A percentile compares a stretch with the other conserved stretches of the same genome.
phyloP scores from a whole-genome alignment of 2,797 vertebrate genomes.

The Epinephelus coioides region DNA sequence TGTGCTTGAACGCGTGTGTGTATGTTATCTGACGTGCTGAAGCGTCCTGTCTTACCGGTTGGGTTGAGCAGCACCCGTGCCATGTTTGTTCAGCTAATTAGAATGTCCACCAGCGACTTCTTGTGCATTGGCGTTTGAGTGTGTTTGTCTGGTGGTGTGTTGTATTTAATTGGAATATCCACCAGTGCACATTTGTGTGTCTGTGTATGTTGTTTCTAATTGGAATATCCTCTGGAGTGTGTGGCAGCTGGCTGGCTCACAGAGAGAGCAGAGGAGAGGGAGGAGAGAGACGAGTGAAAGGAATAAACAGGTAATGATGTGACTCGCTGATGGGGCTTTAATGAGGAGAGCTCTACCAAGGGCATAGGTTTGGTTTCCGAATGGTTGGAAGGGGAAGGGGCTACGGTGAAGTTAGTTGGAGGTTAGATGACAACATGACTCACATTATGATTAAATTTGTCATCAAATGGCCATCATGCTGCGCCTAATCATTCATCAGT shows the following conservation, averaged over 20 bases:
- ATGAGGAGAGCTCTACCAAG: slow-evolving; percentile 70
- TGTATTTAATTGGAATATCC: slow-evolving; percentile 78
- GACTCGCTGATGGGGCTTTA: slow-evolving; percentile 79
- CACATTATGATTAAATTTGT: slow-evolving; percentile 32
- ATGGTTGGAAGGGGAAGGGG: neutral
- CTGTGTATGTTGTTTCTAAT: slow-evolving; percentile 75
- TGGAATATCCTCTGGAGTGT: slow-evolving; percentile 79
- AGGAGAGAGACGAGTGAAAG: slow-evolving; percentile 63
- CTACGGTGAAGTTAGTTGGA: slow-evolving; percentile 29
- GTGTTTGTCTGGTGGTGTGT: slow-evolving; percentile 56
- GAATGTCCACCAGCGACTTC: slow-evolving; percentile 61
- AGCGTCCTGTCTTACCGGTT: slow-evolving; percentile 8
- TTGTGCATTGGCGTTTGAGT: slow-evolving; percentile 37
- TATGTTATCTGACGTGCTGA: neutral
- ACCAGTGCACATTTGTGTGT: slow-evolving; percentile 63
- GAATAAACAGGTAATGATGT: slow-evolving; percentile 82
- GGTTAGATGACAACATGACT: slow-evolving; percentile 20
- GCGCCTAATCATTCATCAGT: neutral
- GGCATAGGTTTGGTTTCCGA: slow-evolving; percentile 60
- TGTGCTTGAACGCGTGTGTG: neutral
- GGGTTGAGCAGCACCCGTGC: slow-evolving; percentile 9
- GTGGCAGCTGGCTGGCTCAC: slow-evolving; percentile 78
- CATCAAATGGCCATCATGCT: slow-evolving; percentile 8
- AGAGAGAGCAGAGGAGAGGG: slow-evolving; percentile 63
- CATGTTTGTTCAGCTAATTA: slow-evolving; percentile 73